A percentile compares a stretch with the other conserved stretches of the same genome.
phyloP scores from a whole-genome alignment of 2,888 invertebrate species.

The Yponomeuta plumbellus region DNA sequence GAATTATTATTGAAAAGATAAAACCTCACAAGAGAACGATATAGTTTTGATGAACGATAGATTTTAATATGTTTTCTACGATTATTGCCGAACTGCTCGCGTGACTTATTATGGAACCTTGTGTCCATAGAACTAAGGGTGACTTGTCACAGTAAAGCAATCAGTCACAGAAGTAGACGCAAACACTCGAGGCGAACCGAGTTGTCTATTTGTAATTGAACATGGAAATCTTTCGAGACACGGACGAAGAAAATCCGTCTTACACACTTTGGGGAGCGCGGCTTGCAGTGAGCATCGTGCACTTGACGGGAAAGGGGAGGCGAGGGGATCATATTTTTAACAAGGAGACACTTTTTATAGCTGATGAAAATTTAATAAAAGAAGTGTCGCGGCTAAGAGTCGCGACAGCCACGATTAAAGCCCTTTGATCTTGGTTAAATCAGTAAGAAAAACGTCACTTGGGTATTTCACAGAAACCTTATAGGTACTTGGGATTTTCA shows the following conservation, averaged over 20 bases:
- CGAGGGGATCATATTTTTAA: slow-evolving; percentile 30
- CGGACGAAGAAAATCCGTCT: slow-evolving; percentile 35
- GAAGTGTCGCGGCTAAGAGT: neutral
- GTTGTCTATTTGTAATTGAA: slow-evolving; percentile 76
- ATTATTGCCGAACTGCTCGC: too few relatives aligned
- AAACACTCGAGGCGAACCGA: neutral
- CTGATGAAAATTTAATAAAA: neutral
- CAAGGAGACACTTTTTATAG: neutral
- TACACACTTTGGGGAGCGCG: neutral
- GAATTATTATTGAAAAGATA: too few relatives aligned
- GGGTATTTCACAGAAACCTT: slow-evolving; percentile 39
- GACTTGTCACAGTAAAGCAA: neutral
- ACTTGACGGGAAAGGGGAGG: slow-evolving; percentile 50
- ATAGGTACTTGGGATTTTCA: slow-evolving; percentile 47
- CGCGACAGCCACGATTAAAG: neutral
- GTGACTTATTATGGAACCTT: too few relatives aligned
- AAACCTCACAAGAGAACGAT: too few relatives aligned
- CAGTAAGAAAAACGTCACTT: neutral
- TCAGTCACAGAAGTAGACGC: neutral
- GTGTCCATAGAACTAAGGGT: neutral
- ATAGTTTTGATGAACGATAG: too few relatives aligned
- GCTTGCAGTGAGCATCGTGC: slow-evolving; percentile 60
- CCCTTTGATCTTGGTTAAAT: neutral
- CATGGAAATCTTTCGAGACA: slow-evolving; percentile 68
- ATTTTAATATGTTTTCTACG: too few relatives aligned